Percentiles rank a stretch among this genome's conserved stretches.
phyloP scores from a whole-genome alignment of 1,140 invertebrate genomes.

The Rhopalosiphum maidis region DNA sequence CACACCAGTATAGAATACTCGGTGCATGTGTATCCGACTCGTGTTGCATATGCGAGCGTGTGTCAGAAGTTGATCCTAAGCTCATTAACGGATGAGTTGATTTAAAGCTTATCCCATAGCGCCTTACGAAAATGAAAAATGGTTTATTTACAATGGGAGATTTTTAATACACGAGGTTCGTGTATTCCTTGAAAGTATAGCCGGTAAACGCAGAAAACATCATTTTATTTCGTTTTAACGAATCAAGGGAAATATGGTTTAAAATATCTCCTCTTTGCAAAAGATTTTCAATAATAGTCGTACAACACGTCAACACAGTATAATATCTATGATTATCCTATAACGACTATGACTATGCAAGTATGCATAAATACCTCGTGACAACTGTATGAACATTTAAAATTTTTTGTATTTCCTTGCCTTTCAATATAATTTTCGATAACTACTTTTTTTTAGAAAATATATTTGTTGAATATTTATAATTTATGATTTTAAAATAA shows the following conservation, averaged over 20 bases:
- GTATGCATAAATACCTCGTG: not conserved
- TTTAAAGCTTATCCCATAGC: not conserved
- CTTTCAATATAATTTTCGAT: not conserved
- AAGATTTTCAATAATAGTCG: not conserved
- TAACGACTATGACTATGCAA: no score
- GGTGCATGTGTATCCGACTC: not conserved
- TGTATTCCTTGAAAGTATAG: not conserved
- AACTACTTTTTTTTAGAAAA: not conserved
- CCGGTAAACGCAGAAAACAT: not conserved
- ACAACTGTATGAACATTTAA: not conserved
- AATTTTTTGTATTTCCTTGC: not conserved
- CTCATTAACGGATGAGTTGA: not conserved
- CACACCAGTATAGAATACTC: not conserved
- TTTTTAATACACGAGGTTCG: not conserved
- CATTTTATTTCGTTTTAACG: not conserved
- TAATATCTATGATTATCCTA: no score
- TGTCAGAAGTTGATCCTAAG: not conserved
- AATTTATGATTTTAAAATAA: not conserved
- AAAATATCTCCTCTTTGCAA: not conserved
- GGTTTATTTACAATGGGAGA: not conserved
- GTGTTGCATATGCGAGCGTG: not conserved
- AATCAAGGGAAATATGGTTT: not conserved
- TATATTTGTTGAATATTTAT: not conserved
- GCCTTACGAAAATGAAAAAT: not conserved
- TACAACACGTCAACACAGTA: not conserved